phyloP scores from a whole-genome alignment of 2,888 invertebrate genomes.

The Alitta virens region DNA sequence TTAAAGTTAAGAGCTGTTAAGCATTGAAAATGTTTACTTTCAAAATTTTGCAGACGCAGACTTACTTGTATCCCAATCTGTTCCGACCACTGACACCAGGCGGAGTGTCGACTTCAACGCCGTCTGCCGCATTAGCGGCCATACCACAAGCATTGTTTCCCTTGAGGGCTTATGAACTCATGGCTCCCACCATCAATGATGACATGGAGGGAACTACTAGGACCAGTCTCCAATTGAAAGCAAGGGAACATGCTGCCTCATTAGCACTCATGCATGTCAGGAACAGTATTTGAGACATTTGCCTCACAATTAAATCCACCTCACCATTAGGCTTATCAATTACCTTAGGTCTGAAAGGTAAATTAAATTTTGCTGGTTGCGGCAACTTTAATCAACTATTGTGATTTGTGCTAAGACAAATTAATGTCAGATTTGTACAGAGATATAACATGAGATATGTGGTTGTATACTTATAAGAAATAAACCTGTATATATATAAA shows the following conservation, averaged over 20 bases:
- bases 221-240: constrained; percentile 31
- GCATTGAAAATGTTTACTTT: no score
- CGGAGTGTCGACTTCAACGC: not conserved
- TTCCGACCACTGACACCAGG: constrained; percentile 3
- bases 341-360: no score
- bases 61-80: constrained; percentile 12
- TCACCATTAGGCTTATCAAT: no score
- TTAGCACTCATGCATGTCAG: constrained; percentile 30
- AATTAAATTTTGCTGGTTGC: no score
- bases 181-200: constrained; percentile 29
- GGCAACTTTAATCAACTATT: no score
- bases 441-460: no score
- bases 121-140: constrained; percentile 1
- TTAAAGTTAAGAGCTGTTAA: no score
- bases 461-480: no score
- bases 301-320: no score
- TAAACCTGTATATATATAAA: no score
- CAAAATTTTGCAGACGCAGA: constrained; percentile 1
- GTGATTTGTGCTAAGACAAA: no score
- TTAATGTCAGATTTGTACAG: no score
- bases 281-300: constrained; percentile 27
- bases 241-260: constrained; percentile 31
- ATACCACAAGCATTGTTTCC: constrained; percentile 13
- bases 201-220: constrained; percentile 30
- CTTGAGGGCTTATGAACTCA: constrained; percentile 23